These are phyloP conservation scores for Polypedilum pembai DNA, from an alignment of 1,140 invertebrate genomes.

Conservation along the genomic window DNA sequence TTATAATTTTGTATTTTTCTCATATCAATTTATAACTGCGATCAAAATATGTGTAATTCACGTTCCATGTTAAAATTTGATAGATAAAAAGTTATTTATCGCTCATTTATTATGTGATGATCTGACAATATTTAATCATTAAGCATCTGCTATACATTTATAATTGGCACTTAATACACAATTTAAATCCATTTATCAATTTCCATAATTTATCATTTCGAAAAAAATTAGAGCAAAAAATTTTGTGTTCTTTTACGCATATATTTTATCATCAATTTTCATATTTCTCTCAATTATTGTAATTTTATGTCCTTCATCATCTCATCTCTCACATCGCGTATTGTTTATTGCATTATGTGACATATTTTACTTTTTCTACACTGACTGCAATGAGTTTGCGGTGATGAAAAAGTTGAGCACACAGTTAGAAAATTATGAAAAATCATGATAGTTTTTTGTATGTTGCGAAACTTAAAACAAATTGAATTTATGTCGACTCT, in stretches of 20 bases:
- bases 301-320: conserved; percentile 18
- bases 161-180: conserved; percentile 18
- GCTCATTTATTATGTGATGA: background rate
- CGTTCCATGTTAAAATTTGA: background rate
- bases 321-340: background rate
- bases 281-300: background rate
- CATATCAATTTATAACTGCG: no score
- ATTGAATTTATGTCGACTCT: no score
- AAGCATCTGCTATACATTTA: background rate
- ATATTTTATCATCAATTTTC: background rate
- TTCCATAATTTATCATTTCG: background rate
- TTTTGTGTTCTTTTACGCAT: background rate
- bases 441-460: no score
- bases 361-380: background rate
- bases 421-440: no score
- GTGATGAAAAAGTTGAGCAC: background rate
- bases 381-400: background rate
- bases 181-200: conserved; percentile 1
- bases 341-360: background rate
- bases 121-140: conserved; percentile 4
- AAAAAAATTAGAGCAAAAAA: background rate
- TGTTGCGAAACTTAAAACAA: no score
- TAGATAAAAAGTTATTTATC: background rate
- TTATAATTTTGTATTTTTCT: no score
- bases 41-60: background rate